phyloP scores from a whole-genome alignment of 2,888 invertebrate species.

The Ichneumoninae sp. region DNA sequence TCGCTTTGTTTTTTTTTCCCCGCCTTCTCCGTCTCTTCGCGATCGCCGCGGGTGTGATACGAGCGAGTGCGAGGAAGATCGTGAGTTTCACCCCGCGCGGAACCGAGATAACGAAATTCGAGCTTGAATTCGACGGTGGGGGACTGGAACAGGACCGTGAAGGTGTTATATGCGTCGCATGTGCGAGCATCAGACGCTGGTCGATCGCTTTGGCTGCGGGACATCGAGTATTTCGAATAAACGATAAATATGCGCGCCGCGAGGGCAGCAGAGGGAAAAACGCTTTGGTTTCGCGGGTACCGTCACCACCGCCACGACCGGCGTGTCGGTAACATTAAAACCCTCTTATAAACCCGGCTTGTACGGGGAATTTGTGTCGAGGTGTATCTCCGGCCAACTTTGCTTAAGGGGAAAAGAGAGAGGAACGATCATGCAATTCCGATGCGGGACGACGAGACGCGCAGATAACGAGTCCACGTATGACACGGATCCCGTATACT shows the following conservation, averaged over 20 bases:
- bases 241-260: constrained; percentile 78
- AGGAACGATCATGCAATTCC: constrained; percentile 78
- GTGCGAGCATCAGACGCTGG: constrained; percentile 49
- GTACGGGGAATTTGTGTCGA: constrained; percentile 76
- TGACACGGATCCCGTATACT: constrained; percentile 75
- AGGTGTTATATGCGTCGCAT: constrained; percentile 29
- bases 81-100: constrained; percentile 35
- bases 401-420: constrained; percentile 38
- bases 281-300: constrained; percentile 50
- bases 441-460: constrained; percentile 56
- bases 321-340: constrained; percentile 81
- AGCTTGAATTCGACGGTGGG: constrained; percentile 59
- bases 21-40: constrained; percentile 35
- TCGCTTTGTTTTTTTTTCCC: constrained; percentile 42
- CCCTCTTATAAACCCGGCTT: constrained; percentile 81
- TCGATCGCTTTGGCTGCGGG: constrained; percentile 59
- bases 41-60: constrained; percentile 54
- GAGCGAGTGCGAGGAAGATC: constrained; percentile 34
- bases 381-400: constrained; percentile 71
- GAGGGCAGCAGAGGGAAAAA: constrained; percentile 31
- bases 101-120: constrained; percentile 67
- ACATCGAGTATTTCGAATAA: constrained; percentile 77
- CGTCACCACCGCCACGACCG: constrained; percentile 66
- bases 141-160: not conserved
- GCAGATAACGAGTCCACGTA: constrained; percentile 73